Evolutionary conservation across 1,140 invertebrate genomes (phyloP), one percentile per base, ranked within the genome.

Genomic region (Neelides sp.): DNA sequence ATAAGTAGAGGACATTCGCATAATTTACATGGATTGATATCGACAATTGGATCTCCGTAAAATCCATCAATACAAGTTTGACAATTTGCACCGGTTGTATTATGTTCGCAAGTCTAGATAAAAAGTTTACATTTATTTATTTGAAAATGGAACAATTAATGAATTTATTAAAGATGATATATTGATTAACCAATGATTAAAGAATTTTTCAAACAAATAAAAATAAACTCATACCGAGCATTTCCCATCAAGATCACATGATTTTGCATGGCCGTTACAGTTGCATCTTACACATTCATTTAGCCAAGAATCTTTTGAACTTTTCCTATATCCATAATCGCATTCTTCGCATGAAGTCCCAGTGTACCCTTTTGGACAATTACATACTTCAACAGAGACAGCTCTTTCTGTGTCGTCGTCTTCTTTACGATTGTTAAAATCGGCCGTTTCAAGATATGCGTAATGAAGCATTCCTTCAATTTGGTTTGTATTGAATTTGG

Each of bases 401-500:
- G 54, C 50, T 12, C n/a, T n/a, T n/a, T 24, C 27, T 42, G 20
- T 28, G 4, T n/a, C 26, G 13, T 12, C 28, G 36, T 1, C 5
- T 5, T 2, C 2, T 1, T 15, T 10, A 4, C 4, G 19, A 7
- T 35, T 22, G n/a, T 20, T 34, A 7, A 27, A 2, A 35, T 50
- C 34, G 2, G 58, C 53, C 10, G 2, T 46, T 39, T 57, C 49
- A 19, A 57, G 24, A 1, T 7, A 10, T 0, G 48, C 55, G 13
- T 34, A 36, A 17, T 53, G 50, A 13, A 61, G 28, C 78, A 72
- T 76, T 32, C 82, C 85, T 70, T 94, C 88, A 50, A 88, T 80
- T 70, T 98, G 93, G 65, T 93, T 89, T 0, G 85, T 86, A 65
- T 96, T 89, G 67, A 83, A 98, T 47, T 88, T 86, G 0, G 89